Evolutionary conservation across 2,797 vertebrate genomes (phyloP).

Genomic region (Sphaeramia orbicularis): DNA sequence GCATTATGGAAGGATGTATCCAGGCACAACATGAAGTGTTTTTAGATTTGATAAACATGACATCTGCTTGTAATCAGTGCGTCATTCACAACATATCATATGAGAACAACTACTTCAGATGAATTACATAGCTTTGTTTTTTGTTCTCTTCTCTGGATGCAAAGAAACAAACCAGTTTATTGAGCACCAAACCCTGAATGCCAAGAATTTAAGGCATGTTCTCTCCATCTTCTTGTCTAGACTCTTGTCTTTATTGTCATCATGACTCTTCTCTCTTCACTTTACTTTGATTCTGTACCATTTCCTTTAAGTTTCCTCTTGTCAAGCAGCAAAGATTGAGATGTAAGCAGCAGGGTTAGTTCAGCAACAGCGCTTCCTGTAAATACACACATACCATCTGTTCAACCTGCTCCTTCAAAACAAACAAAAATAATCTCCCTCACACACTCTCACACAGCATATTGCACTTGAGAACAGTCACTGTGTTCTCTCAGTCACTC

Average conservation of each 20-base stretch:
- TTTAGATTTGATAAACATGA: conserved; percentile 34
- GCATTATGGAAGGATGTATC: conserved; percentile 2
- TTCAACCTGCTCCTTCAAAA: conserved; percentile 50
- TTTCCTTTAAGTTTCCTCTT: conserved; percentile 9
- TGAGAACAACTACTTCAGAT: conserved; percentile 6
- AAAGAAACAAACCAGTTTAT: conserved; percentile 16
- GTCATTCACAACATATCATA: conserved; percentile 32
- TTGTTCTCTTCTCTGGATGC: not conserved
- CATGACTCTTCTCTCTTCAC: not conserved
- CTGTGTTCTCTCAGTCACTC: conserved; percentile 61
- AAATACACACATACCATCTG: conserved; percentile 41
- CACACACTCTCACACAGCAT: conserved; percentile 62
- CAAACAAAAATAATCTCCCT: conserved; percentile 68
- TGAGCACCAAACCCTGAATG: conserved; percentile 7
- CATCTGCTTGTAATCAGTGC: conserved; percentile 52
- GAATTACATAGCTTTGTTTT: not conserved
- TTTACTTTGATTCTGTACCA: not conserved
- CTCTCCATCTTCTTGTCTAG: not conserved
- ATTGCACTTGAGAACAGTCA: conserved; percentile 72
- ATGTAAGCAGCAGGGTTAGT: conserved; percentile 4
- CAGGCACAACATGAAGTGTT: not conserved
- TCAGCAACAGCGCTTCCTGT: conserved; percentile 40
- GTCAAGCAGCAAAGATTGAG: conserved; percentile 18
- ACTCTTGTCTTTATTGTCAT: not conserved
- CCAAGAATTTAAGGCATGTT: not conserved